Evolutionary conservation across 1,140 invertebrate genomes (phyloP), one percentile per base, ranked within the genome.

Genomic region (Leucophenga varia): DNA sequence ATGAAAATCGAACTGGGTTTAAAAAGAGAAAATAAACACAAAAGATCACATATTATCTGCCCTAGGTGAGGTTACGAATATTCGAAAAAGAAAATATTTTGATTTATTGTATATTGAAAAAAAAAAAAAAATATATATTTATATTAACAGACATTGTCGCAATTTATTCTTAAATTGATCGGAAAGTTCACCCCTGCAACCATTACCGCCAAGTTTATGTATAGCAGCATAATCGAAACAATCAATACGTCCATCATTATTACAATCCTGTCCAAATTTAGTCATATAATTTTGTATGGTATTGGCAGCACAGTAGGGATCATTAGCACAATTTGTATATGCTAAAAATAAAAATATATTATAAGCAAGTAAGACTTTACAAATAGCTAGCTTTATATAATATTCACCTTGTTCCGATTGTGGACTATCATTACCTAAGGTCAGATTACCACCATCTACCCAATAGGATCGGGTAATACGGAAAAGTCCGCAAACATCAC

Each of bases 381-480:
- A 8, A n/a, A 7, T 14, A 8, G 7, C 7, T 17, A 7, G 12
- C n/a, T 30, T 30, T 30, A 8, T 7, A n/a, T 30, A 8, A 8
- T 17, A 22, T 53, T 84, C 76, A 22, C 78, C 74, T 8, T 77
- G 60, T 1, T 86, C 54, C 2, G 84, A 85, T 0, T 85, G 87
- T 76, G 90, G 91, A 9, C 88, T n/a, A n/a, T n/a, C n/a, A n/a
- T n/a, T n/a, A n/a, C n/a, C n/a, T n/a, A n/a, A n/a, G n/a, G n/a
- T n/a, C n/a, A n/a, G n/a, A n/a, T n/a, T n/a, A n/a, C n/a, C 89
- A 51, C 81, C 81, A 70, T 93, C 90, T 2, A 82, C 74, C 89
- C 89, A 91, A 60, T 91, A 93, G 0, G 80, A 80, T 86, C 86
- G 88, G 0, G 89, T 91, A 51, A 93, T 89, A 19, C 82, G 79